phyloP scores from a whole-genome alignment of 2,113 vertebrate genomes.

The Ammodytes dubius region DNA sequence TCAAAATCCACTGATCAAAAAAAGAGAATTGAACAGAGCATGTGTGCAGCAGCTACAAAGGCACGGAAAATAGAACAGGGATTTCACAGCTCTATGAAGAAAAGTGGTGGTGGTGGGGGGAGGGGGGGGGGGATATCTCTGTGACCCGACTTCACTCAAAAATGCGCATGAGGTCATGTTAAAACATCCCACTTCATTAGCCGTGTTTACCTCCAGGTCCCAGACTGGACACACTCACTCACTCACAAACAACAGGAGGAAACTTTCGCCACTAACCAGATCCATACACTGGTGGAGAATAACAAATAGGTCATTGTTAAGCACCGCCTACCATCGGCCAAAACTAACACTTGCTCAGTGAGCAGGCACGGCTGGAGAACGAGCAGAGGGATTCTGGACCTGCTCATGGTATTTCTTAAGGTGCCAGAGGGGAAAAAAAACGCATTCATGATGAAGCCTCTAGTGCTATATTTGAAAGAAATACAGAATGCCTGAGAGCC shows the following conservation, averaged over 20 bases:
- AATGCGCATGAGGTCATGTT: slow-evolving; percentile 64
- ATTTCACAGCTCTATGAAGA: slow-evolving; percentile 59
- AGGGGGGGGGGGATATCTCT: slow-evolving; percentile 29
- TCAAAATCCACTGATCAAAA: slow-evolving; percentile 29
- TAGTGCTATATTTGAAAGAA: not conserved
- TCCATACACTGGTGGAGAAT: slow-evolving; percentile 56
- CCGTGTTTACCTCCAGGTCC: slow-evolving; percentile 62
- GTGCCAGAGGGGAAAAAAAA: slow-evolving; percentile 8
- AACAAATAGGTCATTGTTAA: slow-evolving; percentile 78
- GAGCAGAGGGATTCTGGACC: slow-evolving; percentile 27
- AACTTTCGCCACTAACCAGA: slow-evolving; percentile 45
- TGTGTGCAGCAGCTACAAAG: slow-evolving; percentile 21
- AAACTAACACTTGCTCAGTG: slow-evolving; percentile 63
- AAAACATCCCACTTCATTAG: slow-evolving; percentile 71
- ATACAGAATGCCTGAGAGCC: too few species aligned
- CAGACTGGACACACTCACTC: slow-evolving; percentile 38
- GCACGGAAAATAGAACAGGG: slow-evolving; percentile 22
- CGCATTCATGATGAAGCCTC: slow-evolving; percentile 3
- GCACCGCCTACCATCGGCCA: slow-evolving; percentile 56
- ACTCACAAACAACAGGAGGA: slow-evolving; percentile 47
- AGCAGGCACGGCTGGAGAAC: slow-evolving; percentile 33
- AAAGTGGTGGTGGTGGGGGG: too few species aligned
- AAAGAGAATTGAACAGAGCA: slow-evolving; percentile 32
- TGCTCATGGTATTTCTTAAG: slow-evolving; percentile 29
- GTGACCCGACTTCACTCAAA: slow-evolving; percentile 62